Percentiles rank a stretch among this genome's conserved stretches.
Conservation (phyloP, 2,797 vertebrate species). For the Pangasius larnaudii region DNA sequence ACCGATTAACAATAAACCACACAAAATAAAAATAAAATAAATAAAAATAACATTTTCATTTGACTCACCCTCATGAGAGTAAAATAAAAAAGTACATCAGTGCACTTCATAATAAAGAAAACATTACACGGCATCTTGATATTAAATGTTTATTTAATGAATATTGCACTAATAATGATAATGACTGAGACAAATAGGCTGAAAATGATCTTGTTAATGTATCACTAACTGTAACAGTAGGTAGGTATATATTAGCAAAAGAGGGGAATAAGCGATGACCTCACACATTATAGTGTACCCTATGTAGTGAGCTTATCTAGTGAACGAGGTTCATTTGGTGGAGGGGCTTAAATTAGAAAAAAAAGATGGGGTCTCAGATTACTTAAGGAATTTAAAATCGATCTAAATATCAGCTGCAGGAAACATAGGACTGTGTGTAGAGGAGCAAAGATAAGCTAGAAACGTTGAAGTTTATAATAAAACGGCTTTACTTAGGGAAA, state of each 20-base stretch:
- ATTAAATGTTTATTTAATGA: background rate
- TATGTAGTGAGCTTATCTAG: too few relatives aligned
- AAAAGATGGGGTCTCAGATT: too few relatives aligned
- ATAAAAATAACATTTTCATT: background rate
- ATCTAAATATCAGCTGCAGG: too few relatives aligned
- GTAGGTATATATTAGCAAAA: background rate
- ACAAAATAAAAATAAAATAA: background rate
- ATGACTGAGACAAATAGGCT: background rate
- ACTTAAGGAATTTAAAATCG: too few relatives aligned
- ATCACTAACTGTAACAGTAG: background rate
- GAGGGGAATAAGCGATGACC: background rate
- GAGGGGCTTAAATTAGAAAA: too few relatives aligned
- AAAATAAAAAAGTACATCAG: too few relatives aligned
- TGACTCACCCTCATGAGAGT: background rate
- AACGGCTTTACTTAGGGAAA: too few relatives aligned
- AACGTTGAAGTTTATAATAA: too few relatives aligned
- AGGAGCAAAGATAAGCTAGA: too few relatives aligned
- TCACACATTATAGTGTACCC: background rate
- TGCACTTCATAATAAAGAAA: background rate
- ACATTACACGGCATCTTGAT: background rate
- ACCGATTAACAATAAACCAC: background rate
- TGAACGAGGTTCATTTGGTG: too few relatives aligned
- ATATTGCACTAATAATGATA: background rate
- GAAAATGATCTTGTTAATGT: background rate
- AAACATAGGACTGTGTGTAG: too few relatives aligned